Base-by-base conservation (phyloP, 2,888 invertebrate genomes). In the Agrotis clavis region DNA sequence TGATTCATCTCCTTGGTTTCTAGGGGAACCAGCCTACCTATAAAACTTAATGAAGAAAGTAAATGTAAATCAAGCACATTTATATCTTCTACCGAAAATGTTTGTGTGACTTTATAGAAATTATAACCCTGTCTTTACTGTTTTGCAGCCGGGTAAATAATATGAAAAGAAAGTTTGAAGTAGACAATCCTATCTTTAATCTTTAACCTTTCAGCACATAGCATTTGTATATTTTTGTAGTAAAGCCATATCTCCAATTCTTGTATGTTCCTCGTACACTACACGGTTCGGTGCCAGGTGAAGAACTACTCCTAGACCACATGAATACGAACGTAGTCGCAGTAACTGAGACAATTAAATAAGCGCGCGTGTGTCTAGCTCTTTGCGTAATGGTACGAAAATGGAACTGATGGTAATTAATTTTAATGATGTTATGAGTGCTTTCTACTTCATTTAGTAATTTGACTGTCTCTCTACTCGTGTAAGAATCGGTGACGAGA, bases 271-370 rank as follows among this genome's bases (percentile, higher is more conserved):
- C 63, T 13, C 14, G 30, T 30, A 21, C 16, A 56, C 48, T 56
- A 35, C 61, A 57, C 59, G 50, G 61, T 80, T 80, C 56, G 19
- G 59, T 61, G 35, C 21, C 57, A 67, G 56, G 67, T 67, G 56
- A 71, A 71, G 68, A 71, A 61, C 70, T 64, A 14, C 35, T 60
- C 35, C 54, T 54, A 64, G 54, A 69, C 66, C 62, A 59, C 76
- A 57, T 47, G 67, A 76, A 72, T 69, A 71, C 72, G 41, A 76
- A 57, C 56, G 54, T 48, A 60, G 53, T 71, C 51, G 53, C 47
- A 67, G 66, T 76, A 67, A 69, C 60, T 59, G 64, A 79, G 67
- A 53, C 53, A 78, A 78, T 74, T 69, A 66, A 74, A 74, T 78
- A 74, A 78, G 64, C 48, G 25, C 48, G 51, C 56, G 19, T 30